phyloP scores from a whole-genome alignment of 2,797 vertebrate genomes.

The Lepus townsendii region DNA sequence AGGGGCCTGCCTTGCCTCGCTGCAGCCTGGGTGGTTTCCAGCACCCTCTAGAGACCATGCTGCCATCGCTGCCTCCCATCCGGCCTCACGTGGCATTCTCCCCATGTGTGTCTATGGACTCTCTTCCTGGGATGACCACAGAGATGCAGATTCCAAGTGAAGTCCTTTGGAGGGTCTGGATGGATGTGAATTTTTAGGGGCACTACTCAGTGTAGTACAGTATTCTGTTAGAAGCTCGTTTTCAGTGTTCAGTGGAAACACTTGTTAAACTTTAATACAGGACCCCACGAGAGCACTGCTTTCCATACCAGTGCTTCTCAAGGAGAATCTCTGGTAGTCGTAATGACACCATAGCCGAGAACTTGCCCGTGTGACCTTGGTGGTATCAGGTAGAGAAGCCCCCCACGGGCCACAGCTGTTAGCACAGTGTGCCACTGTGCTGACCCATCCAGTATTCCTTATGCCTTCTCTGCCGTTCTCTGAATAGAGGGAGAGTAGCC shows the following conservation, averaged over 20 bases:
- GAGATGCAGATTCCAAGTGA: not conserved
- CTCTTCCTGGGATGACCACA: not conserved
- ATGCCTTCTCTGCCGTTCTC: not conserved
- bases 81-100: not conserved
- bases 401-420: not conserved
- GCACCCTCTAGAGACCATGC: too few relatives aligned
- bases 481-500: not conserved
- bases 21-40: not conserved
- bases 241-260: not conserved
- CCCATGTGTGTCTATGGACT: not conserved
- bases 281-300: not conserved
- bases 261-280: not conserved
- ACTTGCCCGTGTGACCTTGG: not conserved
- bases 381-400: not conserved
- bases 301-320: not conserved
- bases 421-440: not conserved
- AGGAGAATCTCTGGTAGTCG: too few relatives aligned
- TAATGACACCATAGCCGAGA: not conserved
- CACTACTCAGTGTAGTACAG: not conserved
- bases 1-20: not conserved
- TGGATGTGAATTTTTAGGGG: not conserved
- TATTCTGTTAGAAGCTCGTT: not conserved
- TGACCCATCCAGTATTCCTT: not conserved
- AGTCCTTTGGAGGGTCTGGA: not conserved
- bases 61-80: not conserved